Percentiles rank a stretch among this genome's conserved stretches.
These are phyloP conservation scores for Podarcis raffonei DNA, from an alignment of 2,113 vertebrate species.

Conservation along the genomic window DNA sequence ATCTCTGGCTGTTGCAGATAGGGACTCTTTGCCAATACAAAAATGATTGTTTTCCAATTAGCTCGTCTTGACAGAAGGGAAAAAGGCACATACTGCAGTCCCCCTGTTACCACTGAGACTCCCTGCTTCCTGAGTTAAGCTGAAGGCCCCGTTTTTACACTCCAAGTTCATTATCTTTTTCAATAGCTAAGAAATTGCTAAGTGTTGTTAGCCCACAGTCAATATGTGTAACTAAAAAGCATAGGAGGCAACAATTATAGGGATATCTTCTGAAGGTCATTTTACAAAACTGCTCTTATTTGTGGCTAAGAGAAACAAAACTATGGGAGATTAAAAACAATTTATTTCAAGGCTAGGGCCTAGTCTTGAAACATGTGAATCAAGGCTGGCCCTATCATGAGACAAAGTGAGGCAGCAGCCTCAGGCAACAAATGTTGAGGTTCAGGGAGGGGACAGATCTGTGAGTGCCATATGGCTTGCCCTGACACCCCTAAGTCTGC, in stretches of 20 bases:
- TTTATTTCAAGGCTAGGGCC: background rate
- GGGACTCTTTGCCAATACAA: conserved; percentile 40
- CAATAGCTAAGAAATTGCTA: conserved; percentile 38
- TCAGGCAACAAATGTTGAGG: too few species aligned
- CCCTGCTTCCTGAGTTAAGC: background rate
- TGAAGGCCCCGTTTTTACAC: conserved; percentile 16
- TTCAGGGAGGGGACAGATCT: too few species aligned
- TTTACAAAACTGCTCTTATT: background rate
- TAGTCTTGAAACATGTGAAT: background rate
- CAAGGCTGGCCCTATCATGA: too few species aligned
- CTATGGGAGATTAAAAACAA: conserved; percentile 20
- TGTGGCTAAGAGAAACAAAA: background rate
- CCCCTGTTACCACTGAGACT: conserved; percentile 17
- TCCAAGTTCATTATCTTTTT: conserved; percentile 32
- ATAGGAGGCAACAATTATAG: conserved; percentile 23
- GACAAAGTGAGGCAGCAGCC: too few species aligned
- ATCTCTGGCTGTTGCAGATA: conserved; percentile 43
- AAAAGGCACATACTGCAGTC: background rate
- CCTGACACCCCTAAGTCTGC: too few species aligned
- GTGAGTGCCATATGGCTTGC: too few species aligned
- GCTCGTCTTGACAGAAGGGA: conserved; percentile 32
- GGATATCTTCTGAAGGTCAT: conserved; percentile 23
- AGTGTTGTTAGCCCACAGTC: conserved; percentile 8
- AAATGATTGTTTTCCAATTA: conserved; percentile 50
- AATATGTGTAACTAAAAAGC: conserved; percentile 27